Evolutionary conservation across 1,140 invertebrate genomes (phyloP), one percentile per base, ranked within the genome.

Genomic region (Trichonephila inaurata): DNA sequence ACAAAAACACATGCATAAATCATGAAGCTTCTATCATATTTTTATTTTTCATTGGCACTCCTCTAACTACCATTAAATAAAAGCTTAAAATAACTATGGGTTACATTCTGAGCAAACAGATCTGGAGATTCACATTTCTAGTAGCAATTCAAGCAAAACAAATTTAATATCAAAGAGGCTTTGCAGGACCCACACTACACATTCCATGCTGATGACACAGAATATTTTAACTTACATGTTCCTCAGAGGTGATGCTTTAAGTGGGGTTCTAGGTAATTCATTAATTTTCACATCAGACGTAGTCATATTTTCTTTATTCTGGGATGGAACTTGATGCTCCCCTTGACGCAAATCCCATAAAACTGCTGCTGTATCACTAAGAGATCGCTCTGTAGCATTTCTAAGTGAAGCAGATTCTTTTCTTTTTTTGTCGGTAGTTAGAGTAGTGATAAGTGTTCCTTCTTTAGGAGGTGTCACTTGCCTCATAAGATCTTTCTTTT

Each of bases 351-450:
- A 72, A 85, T 94, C 93, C 93, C 93, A 94, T 33, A 94, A 60
- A 28, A 94, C 88, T n/a, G 93, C 93, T 60, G 93, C 93, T 3
- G 93, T 94, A 58, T 94, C 93, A 94, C 93, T 94, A 12, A 94
- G n/a, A n/a, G 93, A 94, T 6, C 93, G 72, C 40, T 94, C 93
- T 14, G 92, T 93, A 6, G 62, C 86, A 81, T 66, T 81, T 82
- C 92, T 69, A 44, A 93, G 77, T 18, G 85, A 89, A 1, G 40
- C 60, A 16, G 93, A 90, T 66, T 89, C 87, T 40, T 94, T 90
- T 24, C 12, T 33, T 21, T 60, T 72, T 61, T 18, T 12, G 5
- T 83, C 72, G 5, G 18, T 62, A 58, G 61, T 24, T 58, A 60
- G 21, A 4, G 72, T n/a, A 33, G 60, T 62, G 24, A 87, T 93